Base-by-base conservation (phyloP, 1,140 invertebrate species). In the Drosophila rhopaloa region DNA sequence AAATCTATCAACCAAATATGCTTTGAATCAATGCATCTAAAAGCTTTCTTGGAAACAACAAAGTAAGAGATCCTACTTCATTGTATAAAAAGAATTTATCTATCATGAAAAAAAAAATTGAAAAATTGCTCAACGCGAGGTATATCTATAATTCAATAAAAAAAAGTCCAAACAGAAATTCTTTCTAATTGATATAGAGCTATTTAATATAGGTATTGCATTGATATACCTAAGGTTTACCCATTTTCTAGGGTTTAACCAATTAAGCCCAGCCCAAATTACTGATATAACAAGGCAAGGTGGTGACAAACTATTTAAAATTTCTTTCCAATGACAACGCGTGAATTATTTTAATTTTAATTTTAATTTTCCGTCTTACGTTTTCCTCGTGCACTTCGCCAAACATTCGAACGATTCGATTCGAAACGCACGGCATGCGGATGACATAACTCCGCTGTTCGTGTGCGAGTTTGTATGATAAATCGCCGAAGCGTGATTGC, bases 401-500 rank as follows among this genome's bases (percentile, higher is more conserved):
- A 24, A 24, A 24, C 24, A 70, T 38, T 4, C 46, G 7, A 40
- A 70, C 35, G 11, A 27, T 50, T 67, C 50, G 44, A 60, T 55
- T 62, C 43, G 44, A 60, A 66, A 60, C 71, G 71, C 43, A 70
- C 51, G 67, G 27, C 67, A 71, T 58, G 63, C 62, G 47, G 53
- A 89, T 88, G 84, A 89, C 83, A 83, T 88, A 88, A 88, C 71
- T 24, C 37, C 56, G 41, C 43, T 35, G 48, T 16, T 51, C 43
- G 46, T 44, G 37, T 66, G 29, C 41, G 61, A 11, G 38, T 66
- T 29, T 60, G 37, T 44, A 63, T 81, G 54, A 86, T 85, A 72
- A 72, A 86, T 79, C 68, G 70, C 32, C 61, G 84, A 65, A 70
- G 79, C 83, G 84, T 88, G 83, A 88, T 89, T 83, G 76, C 61